A percentile compares a stretch with the other conserved stretches of the same genome.
phyloP scores from a whole-genome alignment of 2,888 invertebrate species.

The Agelastica alni region DNA sequence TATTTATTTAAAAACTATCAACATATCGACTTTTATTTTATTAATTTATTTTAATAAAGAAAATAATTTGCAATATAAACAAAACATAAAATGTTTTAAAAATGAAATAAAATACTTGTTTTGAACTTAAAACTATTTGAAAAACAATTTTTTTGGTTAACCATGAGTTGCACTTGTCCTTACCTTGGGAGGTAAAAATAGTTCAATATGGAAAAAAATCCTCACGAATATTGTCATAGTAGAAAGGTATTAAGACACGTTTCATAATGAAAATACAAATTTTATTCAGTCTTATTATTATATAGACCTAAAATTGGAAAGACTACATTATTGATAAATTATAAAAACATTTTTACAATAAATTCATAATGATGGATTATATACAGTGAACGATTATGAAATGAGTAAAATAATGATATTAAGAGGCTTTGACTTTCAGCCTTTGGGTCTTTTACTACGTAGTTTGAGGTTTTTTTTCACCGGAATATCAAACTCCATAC shows the following conservation, averaged over 20 bases:
- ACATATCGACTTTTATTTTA: too few species aligned
- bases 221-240: neutral
- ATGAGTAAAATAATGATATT: slow-evolving; percentile 39
- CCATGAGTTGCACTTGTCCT: slow-evolving; percentile 40
- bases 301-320: slow-evolving; percentile 50
- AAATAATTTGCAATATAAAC: too few species aligned
- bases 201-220: too few species aligned
- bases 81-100: too few species aligned
- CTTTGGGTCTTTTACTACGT: neutral
- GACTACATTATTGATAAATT: slow-evolving; percentile 47
- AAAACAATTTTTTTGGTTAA: too few species aligned
- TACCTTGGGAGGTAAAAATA: neutral
- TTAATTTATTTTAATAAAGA: too few species aligned
- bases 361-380: slow-evolving; percentile 49
- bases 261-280: slow-evolving; percentile 47
- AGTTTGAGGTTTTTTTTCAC: too few species aligned
- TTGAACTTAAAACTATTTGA: too few species aligned
- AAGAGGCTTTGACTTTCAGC: slow-evolving; percentile 28
- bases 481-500: too few species aligned
- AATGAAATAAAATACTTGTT: too few species aligned
- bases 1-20: too few species aligned
- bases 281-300: slow-evolving; percentile 56
- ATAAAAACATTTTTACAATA: slow-evolving; percentile 51
- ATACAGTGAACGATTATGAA: slow-evolving; percentile 48
- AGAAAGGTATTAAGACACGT: slow-evolving; percentile 37